phyloP scores from a whole-genome alignment of 2,113 vertebrate species.

The Sisor rabdophorus region DNA sequence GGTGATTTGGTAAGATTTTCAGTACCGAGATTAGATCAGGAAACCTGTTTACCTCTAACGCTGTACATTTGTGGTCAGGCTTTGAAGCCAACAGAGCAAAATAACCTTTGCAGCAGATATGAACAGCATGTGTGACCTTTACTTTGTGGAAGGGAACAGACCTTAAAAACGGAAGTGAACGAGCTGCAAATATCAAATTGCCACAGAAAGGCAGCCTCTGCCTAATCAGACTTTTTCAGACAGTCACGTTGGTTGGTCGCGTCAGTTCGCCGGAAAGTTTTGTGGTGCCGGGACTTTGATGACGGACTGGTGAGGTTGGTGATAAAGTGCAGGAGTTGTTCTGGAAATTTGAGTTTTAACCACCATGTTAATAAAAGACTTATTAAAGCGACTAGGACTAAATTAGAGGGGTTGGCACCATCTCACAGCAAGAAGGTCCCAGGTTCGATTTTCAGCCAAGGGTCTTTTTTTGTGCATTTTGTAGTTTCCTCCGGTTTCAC shows the following conservation, averaged over 20 bases:
- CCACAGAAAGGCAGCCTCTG: too few relatives aligned
- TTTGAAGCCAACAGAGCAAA: not conserved
- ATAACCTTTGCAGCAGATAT: not conserved
- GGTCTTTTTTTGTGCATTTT: too few relatives aligned
- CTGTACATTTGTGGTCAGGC: not conserved
- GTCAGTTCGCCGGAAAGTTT: not conserved
- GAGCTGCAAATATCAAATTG: not conserved
- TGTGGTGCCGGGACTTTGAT: not conserved
- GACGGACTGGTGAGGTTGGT: too few relatives aligned
- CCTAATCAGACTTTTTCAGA: not conserved
- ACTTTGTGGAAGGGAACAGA: not conserved
- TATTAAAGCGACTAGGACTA: not conserved
- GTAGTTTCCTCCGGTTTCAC: too few relatives aligned
- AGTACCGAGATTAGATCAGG: not conserved
- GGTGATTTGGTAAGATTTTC: not conserved
- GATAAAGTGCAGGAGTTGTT: not conserved
- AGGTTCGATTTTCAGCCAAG: too few relatives aligned
- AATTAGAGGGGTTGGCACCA: not conserved
- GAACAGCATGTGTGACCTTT: not conserved
- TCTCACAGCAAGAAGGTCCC: too few relatives aligned
- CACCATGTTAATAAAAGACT: not conserved
- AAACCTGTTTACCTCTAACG: not conserved
- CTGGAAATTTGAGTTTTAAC: not conserved
- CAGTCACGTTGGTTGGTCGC: too few relatives aligned
- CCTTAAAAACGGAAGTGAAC: not conserved